Evolutionary conservation across 37 sponge, comb jelly and placozoan species (phyloP), one percentile per base, ranked within the genome.

Genomic region (Spongia lamella): DNA sequence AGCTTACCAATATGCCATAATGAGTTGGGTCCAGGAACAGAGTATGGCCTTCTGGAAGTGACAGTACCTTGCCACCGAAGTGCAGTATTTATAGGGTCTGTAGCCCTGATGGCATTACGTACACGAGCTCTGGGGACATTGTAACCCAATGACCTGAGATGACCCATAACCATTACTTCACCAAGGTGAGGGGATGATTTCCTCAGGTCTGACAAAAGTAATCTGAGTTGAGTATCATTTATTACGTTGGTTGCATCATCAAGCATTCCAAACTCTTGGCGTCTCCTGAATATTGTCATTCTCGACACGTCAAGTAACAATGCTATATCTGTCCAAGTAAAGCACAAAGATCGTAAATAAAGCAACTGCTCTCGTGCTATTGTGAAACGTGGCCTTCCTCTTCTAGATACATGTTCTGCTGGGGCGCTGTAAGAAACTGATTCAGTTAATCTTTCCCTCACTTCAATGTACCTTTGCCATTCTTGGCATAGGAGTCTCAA

Each of bases 1-100:
- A 15, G 34, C 53, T 5, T 76, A 79, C 79, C 84, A 25, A 83
- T 83, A 55, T 83, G 84, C 84, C 84, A 83, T 31, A 83, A 35
- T 15, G 83, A 70, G n/a, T 82, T 70, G 25, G 83, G 83, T 25
- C 83, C 75, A 36, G 70, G 56, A 1, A 76, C 76, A 22, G 77
- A 76, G 52, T 83, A 83, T 9, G 63, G 60, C 7, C 70, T 58
- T 3, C 79, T 22, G 19, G 27, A 22, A 47, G 63, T 68, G 32
- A 31, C 20, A 19, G 24, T n/a, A 34, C 70, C 69, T 37, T 31
- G 21, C 78, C 78, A 77, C 21, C 78, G 6, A 17, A 77, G 36
- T 33, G 78, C 78, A 36, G 67, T 34, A 63, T 39, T 65, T 21
- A 77, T 39, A 1, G 78, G 78, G 33, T 77, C 78, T 33, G 27